Percentiles rank a stretch among this genome's conserved stretches.
phyloP scores from a whole-genome alignment of 2,797 vertebrate species.

The Pelodytes ibericus region DNA sequence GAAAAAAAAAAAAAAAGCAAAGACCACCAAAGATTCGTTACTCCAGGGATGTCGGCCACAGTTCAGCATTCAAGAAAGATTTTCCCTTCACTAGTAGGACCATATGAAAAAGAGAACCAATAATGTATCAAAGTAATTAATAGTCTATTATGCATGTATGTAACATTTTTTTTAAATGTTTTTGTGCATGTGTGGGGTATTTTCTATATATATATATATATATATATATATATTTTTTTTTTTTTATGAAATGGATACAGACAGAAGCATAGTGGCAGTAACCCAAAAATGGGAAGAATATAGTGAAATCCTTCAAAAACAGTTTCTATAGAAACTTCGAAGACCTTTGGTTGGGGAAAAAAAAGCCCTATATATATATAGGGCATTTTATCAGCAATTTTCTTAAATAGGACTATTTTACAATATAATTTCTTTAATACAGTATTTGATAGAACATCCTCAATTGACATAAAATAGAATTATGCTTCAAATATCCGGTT shows the following conservation, averaged over 20 bases:
- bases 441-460: slow-evolving; percentile 63
- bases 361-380: slow-evolving; percentile 81
- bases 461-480: slow-evolving; percentile 51
- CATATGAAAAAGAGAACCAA: neutral
- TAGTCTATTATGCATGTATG: neutral
- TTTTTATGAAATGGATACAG: neutral
- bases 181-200: neutral
- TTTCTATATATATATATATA: neutral
- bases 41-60: neutral
- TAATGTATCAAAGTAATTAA: neutral
- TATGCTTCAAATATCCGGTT: slow-evolving; percentile 35
- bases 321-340: slow-evolving; percentile 82
- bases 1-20: neutral
- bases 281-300: slow-evolving; percentile 75
- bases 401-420: slow-evolving; percentile 81
- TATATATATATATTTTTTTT: neutral
- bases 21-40: neutral
- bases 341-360: slow-evolving; percentile 79
- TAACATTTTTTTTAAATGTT: too few relatives aligned
- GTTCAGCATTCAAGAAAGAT: neutral
- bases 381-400: slow-evolving; percentile 78
- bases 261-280: slow-evolving; percentile 68
- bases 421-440: slow-evolving; percentile 66
- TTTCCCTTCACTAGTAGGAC: neutral
- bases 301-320: slow-evolving; percentile 74